Percentiles rank a stretch among this genome's conserved stretches.
Evolutionary conservation across 2,113 vertebrate species (phyloP).

Genomic region (Lonchura striata): DNA sequence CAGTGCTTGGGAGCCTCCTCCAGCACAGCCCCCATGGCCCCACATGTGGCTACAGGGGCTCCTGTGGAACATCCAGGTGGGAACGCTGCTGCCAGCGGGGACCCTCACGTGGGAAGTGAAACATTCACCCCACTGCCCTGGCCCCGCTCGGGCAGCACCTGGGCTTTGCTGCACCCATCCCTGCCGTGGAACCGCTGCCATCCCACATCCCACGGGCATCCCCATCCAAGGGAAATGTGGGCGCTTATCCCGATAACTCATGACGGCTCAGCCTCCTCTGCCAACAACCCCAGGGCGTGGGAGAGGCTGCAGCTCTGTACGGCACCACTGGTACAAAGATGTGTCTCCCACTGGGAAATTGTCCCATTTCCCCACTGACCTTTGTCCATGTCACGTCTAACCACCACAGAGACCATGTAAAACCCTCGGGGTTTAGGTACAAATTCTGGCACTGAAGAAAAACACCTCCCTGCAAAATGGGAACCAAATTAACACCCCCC

Average conservation of each 20-base stretch:
- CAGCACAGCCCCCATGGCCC: background rate
- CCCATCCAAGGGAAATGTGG: background rate
- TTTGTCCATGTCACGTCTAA: background rate
- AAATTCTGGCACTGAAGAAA: conserved; percentile 72
- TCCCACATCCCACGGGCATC: background rate
- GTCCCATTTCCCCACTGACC: background rate
- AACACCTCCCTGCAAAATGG: conserved; percentile 31
- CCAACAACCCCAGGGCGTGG: background rate
- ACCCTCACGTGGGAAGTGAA: background rate
- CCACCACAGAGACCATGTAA: conserved; percentile 8
- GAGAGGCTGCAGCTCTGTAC: background rate
- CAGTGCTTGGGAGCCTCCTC: conserved; percentile 34
- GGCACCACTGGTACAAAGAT: background rate
- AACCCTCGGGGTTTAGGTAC: conserved; percentile 70
- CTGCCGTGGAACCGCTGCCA: accelerated
- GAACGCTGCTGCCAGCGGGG: accelerated
- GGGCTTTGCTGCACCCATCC: background rate
- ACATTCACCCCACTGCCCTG: background rate
- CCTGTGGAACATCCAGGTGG: conserved; percentile 38
- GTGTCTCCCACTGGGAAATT: background rate
- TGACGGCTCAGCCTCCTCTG: background rate
- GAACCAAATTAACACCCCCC: background rate
- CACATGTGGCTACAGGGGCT: background rate
- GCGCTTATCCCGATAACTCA: background rate
- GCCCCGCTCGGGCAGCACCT: accelerated